Conservation (phyloP, 2,113 vertebrate genomes). For the Ictalurus furcatus region DNA sequence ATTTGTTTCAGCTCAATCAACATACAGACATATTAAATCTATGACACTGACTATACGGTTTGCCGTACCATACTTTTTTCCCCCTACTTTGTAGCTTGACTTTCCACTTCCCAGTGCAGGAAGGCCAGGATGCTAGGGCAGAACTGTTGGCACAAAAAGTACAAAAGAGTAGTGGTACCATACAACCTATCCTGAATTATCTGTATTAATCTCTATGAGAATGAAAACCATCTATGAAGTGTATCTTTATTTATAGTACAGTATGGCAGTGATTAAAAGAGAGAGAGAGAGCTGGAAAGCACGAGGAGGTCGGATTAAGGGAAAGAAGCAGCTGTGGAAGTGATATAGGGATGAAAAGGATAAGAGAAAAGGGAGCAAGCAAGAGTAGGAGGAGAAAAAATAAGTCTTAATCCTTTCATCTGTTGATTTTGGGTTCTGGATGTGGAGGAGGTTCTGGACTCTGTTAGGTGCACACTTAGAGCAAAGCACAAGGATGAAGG, state of each 20-base stretch:
- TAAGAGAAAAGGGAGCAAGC: not conserved
- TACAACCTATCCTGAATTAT: not conserved
- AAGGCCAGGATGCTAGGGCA: not conserved
- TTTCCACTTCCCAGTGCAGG: not conserved
- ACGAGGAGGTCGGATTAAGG: not conserved
- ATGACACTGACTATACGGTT: too few relatives aligned
- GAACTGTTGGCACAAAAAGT: not conserved
- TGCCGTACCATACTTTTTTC: too few relatives aligned
- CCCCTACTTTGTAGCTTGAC: not conserved
- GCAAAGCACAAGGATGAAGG: constrained; percentile 22
- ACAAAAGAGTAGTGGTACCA: not conserved
- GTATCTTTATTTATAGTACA: not conserved
- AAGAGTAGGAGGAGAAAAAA: not conserved
- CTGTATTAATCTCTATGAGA: not conserved
- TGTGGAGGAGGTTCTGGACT: constrained; percentile 33
- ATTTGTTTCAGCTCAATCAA: too few relatives aligned
- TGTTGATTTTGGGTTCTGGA: constrained; percentile 19
- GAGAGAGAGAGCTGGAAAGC: not conserved
- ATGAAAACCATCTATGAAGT: not conserved
- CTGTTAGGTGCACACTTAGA: constrained; percentile 21
- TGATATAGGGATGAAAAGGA: not conserved
- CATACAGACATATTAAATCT: too few relatives aligned
- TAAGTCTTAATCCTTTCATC: constrained; percentile 8
- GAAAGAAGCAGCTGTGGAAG: constrained; percentile 10
- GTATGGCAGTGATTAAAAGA: not conserved